These are phyloP conservation scores for Idaea aversata DNA, from an alignment of 2,888 invertebrate species.

Conservation along the genomic window DNA sequence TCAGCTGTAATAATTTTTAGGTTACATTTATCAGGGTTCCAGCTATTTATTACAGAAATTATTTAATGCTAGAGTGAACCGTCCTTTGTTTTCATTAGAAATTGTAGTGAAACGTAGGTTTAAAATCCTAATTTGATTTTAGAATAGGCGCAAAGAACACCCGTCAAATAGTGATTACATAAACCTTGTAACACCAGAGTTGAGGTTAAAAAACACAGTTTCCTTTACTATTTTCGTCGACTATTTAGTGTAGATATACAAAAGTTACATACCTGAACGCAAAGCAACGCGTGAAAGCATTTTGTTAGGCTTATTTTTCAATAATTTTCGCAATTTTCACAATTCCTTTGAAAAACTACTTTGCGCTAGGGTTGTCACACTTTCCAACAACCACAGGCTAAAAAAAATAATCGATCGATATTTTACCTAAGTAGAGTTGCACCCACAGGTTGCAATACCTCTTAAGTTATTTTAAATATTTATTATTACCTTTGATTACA, in stretches of 20 bases:
- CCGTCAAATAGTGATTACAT: slow-evolving; percentile 77
- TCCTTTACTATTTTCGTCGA: slow-evolving; percentile 10
- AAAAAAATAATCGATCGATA: slow-evolving; percentile 10
- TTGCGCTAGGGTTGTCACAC: slow-evolving; percentile 52
- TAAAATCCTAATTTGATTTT: neutral
- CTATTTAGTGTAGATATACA: slow-evolving; percentile 13
- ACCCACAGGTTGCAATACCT: neutral
- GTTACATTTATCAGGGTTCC: slow-evolving; percentile 12
- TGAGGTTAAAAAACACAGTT: slow-evolving; percentile 39
- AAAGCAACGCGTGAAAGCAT: slow-evolving; percentile 86
- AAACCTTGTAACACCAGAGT: slow-evolving; percentile 64
- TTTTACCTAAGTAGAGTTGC: neutral
- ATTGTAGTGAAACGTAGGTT: neutral
- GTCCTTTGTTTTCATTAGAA: neutral
- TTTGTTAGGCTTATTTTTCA: slow-evolving; percentile 58
- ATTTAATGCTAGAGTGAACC: neutral
- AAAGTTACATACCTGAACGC: slow-evolving; percentile 81
- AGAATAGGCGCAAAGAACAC: slow-evolving; percentile 31
- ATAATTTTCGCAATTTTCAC: slow-evolving; percentile 48
- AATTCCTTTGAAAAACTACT: slow-evolving; percentile 54
- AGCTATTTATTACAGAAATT: neutral
- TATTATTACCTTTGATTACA: no score
- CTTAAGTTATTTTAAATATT: no score
- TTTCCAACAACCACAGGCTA: slow-evolving; percentile 7
- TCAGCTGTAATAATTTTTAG: slow-evolving; percentile 21